Percentiles rank a stretch among this genome's conserved stretches.
Evolutionary conservation across 2,888 invertebrate species (phyloP).

Genomic region (Nomada fabriciana): DNA sequence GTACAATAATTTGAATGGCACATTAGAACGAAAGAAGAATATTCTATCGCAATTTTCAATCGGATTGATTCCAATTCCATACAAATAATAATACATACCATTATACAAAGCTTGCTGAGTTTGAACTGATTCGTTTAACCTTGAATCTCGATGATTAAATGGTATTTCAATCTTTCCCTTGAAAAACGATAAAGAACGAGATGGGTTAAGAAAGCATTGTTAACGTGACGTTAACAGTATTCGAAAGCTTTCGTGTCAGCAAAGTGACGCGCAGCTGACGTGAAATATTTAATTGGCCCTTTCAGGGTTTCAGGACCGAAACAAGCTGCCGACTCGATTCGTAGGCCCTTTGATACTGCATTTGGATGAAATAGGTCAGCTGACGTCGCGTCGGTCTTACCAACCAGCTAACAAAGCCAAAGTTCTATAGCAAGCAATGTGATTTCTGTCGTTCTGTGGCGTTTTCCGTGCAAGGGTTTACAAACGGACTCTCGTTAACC

Average conservation of each 20-base stretch:
- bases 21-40: no score
- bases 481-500: constrained; percentile 62
- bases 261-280: constrained; percentile 42
- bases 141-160: no score
- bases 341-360: constrained; percentile 72
- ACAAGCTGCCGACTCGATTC: constrained; percentile 67
- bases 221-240: constrained; percentile 9
- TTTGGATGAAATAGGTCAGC: constrained; percentile 64
- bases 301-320: constrained; percentile 59
- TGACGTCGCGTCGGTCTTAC: constrained; percentile 22
- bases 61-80: no score
- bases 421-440: constrained; percentile 39
- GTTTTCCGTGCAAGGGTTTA: constrained; percentile 56
- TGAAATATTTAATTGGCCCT: constrained; percentile 73
- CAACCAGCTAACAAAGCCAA: constrained; percentile 42
- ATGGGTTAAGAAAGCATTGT: neutral
- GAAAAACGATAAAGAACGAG: no score
- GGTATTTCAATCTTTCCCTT: no score
- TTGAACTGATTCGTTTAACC: no score
- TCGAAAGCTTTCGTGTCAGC: constrained; percentile 1
- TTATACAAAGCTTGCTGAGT: no score
- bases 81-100: no score
- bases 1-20: no score
- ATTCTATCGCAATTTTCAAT: no score
- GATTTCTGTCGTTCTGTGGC: constrained; percentile 66